These are phyloP conservation scores for Macrosoma leucophasiata DNA, from an alignment of 2,888 invertebrate species.

Conservation along the genomic window DNA sequence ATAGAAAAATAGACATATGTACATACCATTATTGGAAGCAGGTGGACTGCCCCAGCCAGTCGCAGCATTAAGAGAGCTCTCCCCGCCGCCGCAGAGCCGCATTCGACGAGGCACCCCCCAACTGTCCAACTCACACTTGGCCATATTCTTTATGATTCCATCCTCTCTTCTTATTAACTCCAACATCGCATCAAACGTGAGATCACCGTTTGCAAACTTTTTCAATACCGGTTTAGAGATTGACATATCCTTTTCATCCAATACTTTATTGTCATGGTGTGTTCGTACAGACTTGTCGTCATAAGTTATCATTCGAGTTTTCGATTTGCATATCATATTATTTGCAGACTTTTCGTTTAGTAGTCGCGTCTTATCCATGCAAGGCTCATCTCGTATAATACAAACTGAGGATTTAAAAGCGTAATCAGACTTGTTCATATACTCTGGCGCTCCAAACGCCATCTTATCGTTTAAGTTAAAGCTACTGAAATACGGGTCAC, in stretches of 20 bases:
- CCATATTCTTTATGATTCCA: slow-evolving; percentile 43
- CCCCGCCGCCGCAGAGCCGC: slow-evolving; percentile 85
- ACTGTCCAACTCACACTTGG: slow-evolving; percentile 41
- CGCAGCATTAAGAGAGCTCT: slow-evolving; percentile 86
- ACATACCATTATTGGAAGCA: slow-evolving; percentile 77
- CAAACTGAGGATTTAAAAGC: slow-evolving; percentile 77
- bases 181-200: slow-evolving; percentile 66
- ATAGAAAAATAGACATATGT: too few species aligned
- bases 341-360: slow-evolving; percentile 62
- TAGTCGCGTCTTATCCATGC: slow-evolving; percentile 56
- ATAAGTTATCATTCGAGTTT: slow-evolving; percentile 59
- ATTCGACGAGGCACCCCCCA: slow-evolving; percentile 79
- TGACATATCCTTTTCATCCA: slow-evolving; percentile 39
- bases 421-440: slow-evolving; percentile 78
- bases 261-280: slow-evolving; percentile 70
- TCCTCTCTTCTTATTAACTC: slow-evolving; percentile 53
- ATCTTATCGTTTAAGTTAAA: slow-evolving; percentile 77
- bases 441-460: slow-evolving; percentile 72
- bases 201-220: slow-evolving; percentile 66
- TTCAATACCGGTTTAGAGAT: slow-evolving; percentile 40
- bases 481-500: slow-evolving; percentile 77
- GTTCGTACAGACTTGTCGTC: slow-evolving; percentile 52
- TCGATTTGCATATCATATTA: slow-evolving; percentile 58
- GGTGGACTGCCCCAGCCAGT: slow-evolving; percentile 88
- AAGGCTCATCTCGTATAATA: slow-evolving; percentile 73